Conservation (phyloP, 2,113 vertebrate genomes). For the Ceuthmochares aereus region DNA sequence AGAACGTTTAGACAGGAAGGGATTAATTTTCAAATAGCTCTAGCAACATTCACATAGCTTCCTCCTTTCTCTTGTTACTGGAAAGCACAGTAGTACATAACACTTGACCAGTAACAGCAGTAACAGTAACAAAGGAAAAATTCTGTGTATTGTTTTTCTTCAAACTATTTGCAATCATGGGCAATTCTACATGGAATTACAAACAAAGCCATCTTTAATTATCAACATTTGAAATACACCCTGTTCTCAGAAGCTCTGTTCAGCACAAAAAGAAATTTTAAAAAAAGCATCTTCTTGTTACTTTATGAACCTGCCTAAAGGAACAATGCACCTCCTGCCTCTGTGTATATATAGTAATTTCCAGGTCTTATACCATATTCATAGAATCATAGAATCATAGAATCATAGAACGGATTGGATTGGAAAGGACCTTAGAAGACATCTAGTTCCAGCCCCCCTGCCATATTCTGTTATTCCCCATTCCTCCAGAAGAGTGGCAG, state of each 20-base stretch:
- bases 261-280: not conserved
- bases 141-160: not conserved
- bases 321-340: not conserved
- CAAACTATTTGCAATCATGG: not conserved
- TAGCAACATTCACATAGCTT: not conserved
- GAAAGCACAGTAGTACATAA: not conserved
- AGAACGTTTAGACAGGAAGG: not conserved
- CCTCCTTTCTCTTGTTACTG: not conserved
- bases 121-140: not conserved
- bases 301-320: not conserved
- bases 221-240: not conserved
- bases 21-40: not conserved
- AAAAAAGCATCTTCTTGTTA: not conserved
- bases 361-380: not conserved
- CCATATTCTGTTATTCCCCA: accelerated
- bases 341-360: not conserved
- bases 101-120: not conserved
- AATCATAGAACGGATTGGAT: no score
- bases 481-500: not conserved
- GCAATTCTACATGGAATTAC: not conserved
- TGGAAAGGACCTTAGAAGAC: no score
- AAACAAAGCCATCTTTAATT: slow-evolving; percentile 44
- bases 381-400: no score
- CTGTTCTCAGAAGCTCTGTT: not conserved
- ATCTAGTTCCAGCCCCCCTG: no score